Evolutionary conservation across 2,888 invertebrate genomes (phyloP), one percentile per base, ranked within the genome.

Genomic region (Drosophila cognata): DNA sequence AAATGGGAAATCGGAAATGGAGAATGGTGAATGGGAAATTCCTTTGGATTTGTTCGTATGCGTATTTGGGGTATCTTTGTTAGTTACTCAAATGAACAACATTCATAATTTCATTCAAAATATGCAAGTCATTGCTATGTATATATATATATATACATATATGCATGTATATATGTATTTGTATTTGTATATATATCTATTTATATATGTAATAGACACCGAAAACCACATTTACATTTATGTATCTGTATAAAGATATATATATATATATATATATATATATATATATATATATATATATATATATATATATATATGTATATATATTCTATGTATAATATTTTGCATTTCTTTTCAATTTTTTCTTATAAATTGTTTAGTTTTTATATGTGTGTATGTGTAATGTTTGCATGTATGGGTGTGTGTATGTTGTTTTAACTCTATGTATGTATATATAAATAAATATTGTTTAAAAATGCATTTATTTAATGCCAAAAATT

Each of bases 171-270:
- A 52, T 81, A 66, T 77, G 66, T 82, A 60, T 81, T 66, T 73
- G 48, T 65, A 71, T 65, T 51, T 82, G 73, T 79, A 71, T 83
- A 71, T 83, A 72, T 76, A 69, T 79, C 69, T 81, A 75, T 82
- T 65, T 79, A 74, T 81, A 70, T 82, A 79, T 82, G 73, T 83
- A 81, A 84, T 89, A 89, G 89, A 89, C 89, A 89, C 88, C 85
- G 79, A 89, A 87, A 91, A 91, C 91, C 90, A 91, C 91, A 88
- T 88, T 74, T 84, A 90, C 82, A 90, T 84, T 77, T 77, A 78
- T 79, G 62, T 72, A 75, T 81, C 59, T 77, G 78, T 89, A 86
- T 77, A 84, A 82, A 75, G 74, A 81, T 80, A 64, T 77, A 66
- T 65, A 59, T 74, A 51, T 71, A 61, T 82, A 53, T 62, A 33